Conservation (phyloP, 1,140 invertebrate species). For the Scaptomyza montana region DNA sequence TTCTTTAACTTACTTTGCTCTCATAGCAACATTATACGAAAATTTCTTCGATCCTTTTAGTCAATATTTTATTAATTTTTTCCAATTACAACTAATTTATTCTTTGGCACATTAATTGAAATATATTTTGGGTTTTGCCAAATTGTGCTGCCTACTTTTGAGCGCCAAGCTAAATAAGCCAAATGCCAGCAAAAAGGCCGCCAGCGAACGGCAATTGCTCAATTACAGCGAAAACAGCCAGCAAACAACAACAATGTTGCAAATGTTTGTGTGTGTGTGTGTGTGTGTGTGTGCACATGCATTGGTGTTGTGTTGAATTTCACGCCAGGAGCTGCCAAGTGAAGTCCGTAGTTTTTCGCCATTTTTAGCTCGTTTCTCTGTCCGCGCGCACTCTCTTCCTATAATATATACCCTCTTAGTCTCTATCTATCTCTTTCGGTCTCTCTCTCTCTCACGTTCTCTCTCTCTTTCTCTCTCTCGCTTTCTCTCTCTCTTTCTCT, state of each 20-base stretch:
- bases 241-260: conserved; percentile 30
- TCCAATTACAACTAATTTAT: no score
- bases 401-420: neutral
- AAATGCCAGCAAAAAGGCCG: conserved; percentile 33
- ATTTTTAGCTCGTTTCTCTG: conserved; percentile 72
- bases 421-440: neutral
- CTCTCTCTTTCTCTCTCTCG: conserved; percentile 3
- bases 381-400: conserved; percentile 15
- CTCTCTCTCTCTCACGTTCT: neutral
- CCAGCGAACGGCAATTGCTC: conserved; percentile 70
- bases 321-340: conserved; percentile 76
- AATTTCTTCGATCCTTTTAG: no score
- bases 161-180: conserved; percentile 56
- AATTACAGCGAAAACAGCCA: conserved; percentile 66
- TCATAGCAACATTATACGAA: no score
- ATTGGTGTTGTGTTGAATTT: conserved; percentile 77
- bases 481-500: neutral
- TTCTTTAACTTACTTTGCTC: no score
- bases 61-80: no score
- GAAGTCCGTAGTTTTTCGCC: conserved; percentile 80
- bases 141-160: conserved; percentile 69
- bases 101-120: no score
- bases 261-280: neutral
- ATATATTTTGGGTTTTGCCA: neutral
- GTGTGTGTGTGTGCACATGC: conserved; percentile 1